Evolutionary conservation across 1,140 invertebrate species (phyloP), one percentile per base, ranked within the genome.

Genomic region (Coptotermes formosanus): DNA sequence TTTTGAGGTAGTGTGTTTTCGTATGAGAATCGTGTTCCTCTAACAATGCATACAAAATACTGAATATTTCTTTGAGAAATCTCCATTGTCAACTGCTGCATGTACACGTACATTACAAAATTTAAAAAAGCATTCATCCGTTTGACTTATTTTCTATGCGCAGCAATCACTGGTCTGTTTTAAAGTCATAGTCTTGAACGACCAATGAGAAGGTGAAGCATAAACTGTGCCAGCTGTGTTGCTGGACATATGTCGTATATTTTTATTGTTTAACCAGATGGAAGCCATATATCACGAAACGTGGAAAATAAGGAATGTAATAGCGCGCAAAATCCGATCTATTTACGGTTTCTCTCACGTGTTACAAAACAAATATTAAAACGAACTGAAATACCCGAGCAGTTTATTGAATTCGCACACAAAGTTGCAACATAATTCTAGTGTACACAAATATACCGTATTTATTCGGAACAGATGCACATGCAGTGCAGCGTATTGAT

Each of bases 331-430:
- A 75, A 75, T 75, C 25, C 64, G 64, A 75, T 75, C 25, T 75
- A 75, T 75, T 75, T 75, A 75, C 64, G 64, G n/a, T 75, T 75
- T 75, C 64, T n/a, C 64, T 75, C 64, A 30, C n/a, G n/a, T 30
- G 64, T 75, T 75, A 75, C 64, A 75, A 75, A 75, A 75, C 64
- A 75, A 75, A 75, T 75, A 75, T 75, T 75, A 75, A 75, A 75
- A 30, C 64, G 64, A 75, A 75, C n/a, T 30, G 64, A 75, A 75
- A 75, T n/a, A 75, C 30, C 25, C 64, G 25, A 30, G 64, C 25
- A 75, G 30, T 25, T 75, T 75, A 75, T 75, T 75, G 64, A 9
- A 30, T 75, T 75, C 64, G n/a, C 64, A 75, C 64, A 75, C 64
- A 30, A 30, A 75, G 64, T 30, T 75, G n/a, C 25, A 75, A 75